These are phyloP conservation scores for Cyclura pinguis DNA, from an alignment of 2,797 vertebrate species.

Conservation along the genomic window DNA sequence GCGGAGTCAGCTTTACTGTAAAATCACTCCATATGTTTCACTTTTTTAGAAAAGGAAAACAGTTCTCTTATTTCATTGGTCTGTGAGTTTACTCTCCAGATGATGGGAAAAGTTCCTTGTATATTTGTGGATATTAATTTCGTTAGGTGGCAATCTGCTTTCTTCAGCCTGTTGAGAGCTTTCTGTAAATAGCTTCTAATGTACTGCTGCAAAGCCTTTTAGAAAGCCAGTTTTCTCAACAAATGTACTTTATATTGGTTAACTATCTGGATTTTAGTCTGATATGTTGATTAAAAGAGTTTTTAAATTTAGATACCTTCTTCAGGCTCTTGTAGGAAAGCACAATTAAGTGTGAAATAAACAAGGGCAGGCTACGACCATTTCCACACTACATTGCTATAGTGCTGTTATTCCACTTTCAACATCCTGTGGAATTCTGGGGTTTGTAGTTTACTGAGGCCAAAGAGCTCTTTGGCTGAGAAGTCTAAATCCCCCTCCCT, in stretches of 20 bases:
- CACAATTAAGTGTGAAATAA: not conserved
- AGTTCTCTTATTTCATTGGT: slow-evolving; percentile 32
- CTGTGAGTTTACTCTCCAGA: no score
- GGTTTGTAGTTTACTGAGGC: no score
- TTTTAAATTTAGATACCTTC: not conserved
- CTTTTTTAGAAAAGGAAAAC: not conserved
- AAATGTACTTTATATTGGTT: not conserved
- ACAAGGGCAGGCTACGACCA: not conserved
- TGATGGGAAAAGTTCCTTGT: not conserved
- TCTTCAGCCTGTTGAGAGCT: not conserved
- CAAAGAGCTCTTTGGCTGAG: no score
- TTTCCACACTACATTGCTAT: no score
- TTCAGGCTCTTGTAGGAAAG: not conserved
- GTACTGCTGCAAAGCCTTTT: not conserved
- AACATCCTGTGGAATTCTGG: no score
- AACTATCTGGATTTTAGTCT: not conserved
- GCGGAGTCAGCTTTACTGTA: slow-evolving; percentile 14
- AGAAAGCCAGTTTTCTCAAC: not conserved
- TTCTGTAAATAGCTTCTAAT: not conserved
- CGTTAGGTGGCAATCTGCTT: no score
- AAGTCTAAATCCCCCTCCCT: no score
- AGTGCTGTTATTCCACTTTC: no score
- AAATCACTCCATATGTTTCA: slow-evolving; percentile 7
- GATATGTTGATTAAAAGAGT: not conserved
- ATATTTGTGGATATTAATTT: not conserved